A percentile compares a stretch with the other conserved stretches of the same genome.
Evolutionary conservation across 2,888 invertebrate species (phyloP).

Genomic region (Heteropelma amictum): DNA sequence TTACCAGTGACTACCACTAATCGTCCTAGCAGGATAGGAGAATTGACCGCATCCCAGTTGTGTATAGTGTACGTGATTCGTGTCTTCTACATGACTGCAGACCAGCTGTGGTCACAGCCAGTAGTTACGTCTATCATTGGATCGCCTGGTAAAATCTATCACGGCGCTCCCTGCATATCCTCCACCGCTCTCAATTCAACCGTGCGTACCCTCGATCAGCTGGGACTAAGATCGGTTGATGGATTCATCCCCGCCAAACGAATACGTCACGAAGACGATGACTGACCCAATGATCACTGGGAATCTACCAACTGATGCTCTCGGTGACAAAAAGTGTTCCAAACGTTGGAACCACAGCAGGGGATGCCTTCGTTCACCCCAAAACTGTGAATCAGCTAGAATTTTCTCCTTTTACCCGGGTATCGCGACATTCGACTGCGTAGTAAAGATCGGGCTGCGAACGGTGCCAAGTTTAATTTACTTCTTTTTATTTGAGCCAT

Average conservation of each 20-base stretch:
- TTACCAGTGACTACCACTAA: slow-evolving; percentile 51
- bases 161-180: no score
- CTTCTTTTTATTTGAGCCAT: background rate
- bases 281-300: no score
- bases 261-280: no score
- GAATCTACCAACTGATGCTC: no score
- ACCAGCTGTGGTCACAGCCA: slow-evolving; percentile 26
- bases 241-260: background rate
- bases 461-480: no score
- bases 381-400: no score
- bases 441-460: no score
- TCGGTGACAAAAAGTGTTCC: background rate
- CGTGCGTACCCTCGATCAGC: slow-evolving; percentile 4
- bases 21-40: slow-evolving; percentile 37
- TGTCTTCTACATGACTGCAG: slow-evolving; percentile 5
- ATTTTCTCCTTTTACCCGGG: no score
- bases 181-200: slow-evolving; percentile 2
- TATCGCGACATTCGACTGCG: background rate
- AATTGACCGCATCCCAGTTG: slow-evolving; percentile 34
- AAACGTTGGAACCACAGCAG: no score
- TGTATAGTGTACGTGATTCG: slow-evolving; percentile 23
- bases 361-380: no score
- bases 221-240: slow-evolving; percentile 1
- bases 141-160: slow-evolving; percentile 24
- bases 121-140: slow-evolving; percentile 40